Conservation (phyloP, 2,113 vertebrate genomes). For the Montifringilla adamsi region DNA sequence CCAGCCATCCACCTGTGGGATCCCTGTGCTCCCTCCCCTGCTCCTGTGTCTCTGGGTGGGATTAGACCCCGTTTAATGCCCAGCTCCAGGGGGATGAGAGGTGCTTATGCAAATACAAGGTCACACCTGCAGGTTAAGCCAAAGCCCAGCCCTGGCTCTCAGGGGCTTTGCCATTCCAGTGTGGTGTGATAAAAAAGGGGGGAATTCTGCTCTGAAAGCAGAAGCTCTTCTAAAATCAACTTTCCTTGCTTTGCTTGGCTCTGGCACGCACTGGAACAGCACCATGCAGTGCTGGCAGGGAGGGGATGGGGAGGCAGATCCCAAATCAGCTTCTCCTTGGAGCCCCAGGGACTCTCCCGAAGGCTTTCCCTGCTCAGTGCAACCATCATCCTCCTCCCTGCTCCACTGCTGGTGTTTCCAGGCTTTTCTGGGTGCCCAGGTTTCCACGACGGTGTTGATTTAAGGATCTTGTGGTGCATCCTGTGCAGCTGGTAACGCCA, state of each 20-base stretch:
- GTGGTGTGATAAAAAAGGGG: not conserved
- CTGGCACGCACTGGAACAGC: rapidly evolving
- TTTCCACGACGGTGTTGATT: rapidly evolving
- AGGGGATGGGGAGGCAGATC: not conserved
- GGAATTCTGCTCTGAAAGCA: not conserved
- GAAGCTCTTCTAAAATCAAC: not conserved
- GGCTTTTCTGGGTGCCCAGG: rapidly evolving
- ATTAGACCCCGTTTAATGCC: not conserved
- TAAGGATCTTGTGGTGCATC: not conserved
- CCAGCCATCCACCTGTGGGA: not conserved
- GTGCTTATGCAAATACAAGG: not conserved
- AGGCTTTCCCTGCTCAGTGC: not conserved
- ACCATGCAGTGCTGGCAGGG: rapidly evolving
- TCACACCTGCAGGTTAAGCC: not conserved
- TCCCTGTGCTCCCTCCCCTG: not conserved
- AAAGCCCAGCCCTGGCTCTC: not conserved
- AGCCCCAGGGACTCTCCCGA: not conserved
- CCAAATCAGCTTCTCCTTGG: not conserved
- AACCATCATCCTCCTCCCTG: not conserved
- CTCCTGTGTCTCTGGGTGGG: not conserved
- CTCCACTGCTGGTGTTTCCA: not conserved
- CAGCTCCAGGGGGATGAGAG: not conserved
- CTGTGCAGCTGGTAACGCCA: not conserved
- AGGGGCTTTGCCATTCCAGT: not conserved
- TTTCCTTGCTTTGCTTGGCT: not conserved